phyloP scores from a whole-genome alignment of 2,113 vertebrate genomes.

The Mobula hypostoma region DNA sequence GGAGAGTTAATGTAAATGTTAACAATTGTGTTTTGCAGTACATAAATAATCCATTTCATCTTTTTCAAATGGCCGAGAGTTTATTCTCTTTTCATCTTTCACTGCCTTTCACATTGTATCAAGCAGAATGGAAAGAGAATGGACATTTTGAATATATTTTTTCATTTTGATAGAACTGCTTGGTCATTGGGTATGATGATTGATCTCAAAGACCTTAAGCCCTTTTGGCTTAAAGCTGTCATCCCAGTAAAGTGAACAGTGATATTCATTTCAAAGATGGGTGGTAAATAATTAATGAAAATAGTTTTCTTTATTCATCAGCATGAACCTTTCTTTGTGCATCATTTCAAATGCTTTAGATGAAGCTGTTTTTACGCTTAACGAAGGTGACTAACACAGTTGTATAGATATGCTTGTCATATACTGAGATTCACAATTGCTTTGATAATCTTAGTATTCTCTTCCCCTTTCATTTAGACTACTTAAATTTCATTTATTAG shows the following conservation, averaged over 20 bases:
- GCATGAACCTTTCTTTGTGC: background rate
- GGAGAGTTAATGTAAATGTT: background rate
- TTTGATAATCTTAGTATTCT: too few species aligned
- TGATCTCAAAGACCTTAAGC: background rate
- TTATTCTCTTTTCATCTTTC: background rate
- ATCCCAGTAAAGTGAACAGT: background rate
- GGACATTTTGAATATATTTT: background rate
- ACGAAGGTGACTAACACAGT: background rate
- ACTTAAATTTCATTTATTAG: background rate
- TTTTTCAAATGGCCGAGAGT: background rate
- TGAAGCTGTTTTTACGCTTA: too few species aligned
- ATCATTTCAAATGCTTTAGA: background rate
- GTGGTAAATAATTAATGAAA: background rate
- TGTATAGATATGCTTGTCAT: background rate
- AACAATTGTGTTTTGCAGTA: background rate
- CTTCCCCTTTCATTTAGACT: too few species aligned
- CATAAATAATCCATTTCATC: background rate
- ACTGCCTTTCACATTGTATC: background rate
- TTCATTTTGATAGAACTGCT: background rate
- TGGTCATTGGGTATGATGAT: too few species aligned
- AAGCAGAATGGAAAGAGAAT: background rate
- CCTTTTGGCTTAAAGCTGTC: background rate
- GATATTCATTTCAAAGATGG: background rate
- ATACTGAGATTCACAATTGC: background rate
- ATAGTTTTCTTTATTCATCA: background rate